Evolutionary conservation across 2,113 vertebrate species (phyloP), one percentile per base, ranked within the genome.

Genomic region (Cyphomyrus discorhynchus): DNA sequence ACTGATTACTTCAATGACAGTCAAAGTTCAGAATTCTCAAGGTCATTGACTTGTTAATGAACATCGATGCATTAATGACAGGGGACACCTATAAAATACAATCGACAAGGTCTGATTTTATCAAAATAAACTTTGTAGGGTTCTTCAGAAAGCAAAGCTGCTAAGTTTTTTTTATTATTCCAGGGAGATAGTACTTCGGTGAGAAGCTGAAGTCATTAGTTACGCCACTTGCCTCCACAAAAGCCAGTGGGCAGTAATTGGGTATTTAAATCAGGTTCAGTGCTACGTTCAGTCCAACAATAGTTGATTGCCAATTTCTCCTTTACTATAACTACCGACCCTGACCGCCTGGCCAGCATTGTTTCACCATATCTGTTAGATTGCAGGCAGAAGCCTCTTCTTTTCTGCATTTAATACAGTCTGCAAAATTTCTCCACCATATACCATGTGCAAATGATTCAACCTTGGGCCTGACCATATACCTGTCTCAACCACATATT

Each of bases 281-380:
- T 93, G 94, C 95, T 93, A 93, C 94, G 93, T 96, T 96, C 95
- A 93, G 93, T 96, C 94, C 94, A 93, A 93, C 92, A 93, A 95
- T 95, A 95, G 93, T 88, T 83, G 93, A 92, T 90, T 93, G 93
- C 92, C 92, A 93, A 94, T 95, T 94, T 91, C 91, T 92, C 92
- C 89, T 91, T 92, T 95, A 92, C 88, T 90, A 92, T 91, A 90
- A 89, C 91, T 89, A 19, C 7, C 35, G 82, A 84, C 82, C 82
- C 82, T 46, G 42, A 86, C 46, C 27, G 31, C 47, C 11, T n/a
- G 49, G 77, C 6, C 13, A 42, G 35, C 74, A 80, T 90, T 84
- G 82, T 82, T 39, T 39, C 31, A 45, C 42, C 17, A 0, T 47
- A 46, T 84, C 82, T 46, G 19, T n/a, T 47, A 19, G 39, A 24